Evolutionary conservation across 2,888 invertebrate species (phyloP).

Genomic region (Halocaridina rubra): DNA sequence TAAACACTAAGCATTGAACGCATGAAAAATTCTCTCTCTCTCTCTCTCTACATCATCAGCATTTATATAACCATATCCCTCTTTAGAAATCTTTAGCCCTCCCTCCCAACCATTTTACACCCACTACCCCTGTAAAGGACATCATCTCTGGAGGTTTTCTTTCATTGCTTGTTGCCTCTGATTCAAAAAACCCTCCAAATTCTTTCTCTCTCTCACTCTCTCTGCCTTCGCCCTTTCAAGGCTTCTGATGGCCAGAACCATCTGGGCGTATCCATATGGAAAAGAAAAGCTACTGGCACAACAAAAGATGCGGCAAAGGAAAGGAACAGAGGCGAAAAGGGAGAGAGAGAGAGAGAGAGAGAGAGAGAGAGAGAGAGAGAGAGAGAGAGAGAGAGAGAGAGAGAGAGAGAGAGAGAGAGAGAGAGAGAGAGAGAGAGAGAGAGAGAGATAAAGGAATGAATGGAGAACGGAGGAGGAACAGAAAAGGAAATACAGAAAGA

Average conservation of each 20-base stretch:
- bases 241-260: neutral
- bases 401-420: neutral
- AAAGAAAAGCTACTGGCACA: neutral
- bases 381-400: slow-evolving; percentile 9
- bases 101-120: neutral
- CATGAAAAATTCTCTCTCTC: neutral
- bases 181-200: neutral
- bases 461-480: no score
- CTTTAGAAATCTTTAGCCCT: neutral
- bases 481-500: no score
- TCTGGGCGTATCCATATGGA: neutral
- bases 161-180: neutral
- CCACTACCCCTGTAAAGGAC: neutral
- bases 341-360: neutral
- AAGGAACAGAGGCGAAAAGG: neutral
- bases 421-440: neutral
- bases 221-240: neutral
- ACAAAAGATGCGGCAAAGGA: no score
- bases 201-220: neutral
- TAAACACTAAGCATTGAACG: no score
- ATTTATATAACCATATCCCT: no score
- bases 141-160: neutral
- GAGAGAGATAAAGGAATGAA: neutral
- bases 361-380: neutral
- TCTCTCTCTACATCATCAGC: neutral